These are phyloP conservation scores for Theonella swinhoei DNA, from an alignment of 37 sponge, comb jelly and placozoan genomes.

Conservation along the genomic window DNA sequence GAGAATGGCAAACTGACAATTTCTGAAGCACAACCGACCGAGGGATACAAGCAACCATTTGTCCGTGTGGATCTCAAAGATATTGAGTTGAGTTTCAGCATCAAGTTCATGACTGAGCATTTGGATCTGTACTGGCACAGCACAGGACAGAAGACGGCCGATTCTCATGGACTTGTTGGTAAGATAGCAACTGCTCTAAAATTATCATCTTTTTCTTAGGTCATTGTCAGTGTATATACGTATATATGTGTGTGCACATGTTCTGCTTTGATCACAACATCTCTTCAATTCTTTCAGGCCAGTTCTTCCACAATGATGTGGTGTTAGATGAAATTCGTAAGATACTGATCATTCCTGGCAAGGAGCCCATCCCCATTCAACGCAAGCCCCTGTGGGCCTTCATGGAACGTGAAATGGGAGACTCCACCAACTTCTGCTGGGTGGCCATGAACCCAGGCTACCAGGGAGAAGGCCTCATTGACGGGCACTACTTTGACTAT, in stretches of 20 bases:
- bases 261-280: too few relatives aligned
- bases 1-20: conserved; percentile 27
- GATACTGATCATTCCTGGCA: conserved; percentile 8
- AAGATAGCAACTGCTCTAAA: too few relatives aligned
- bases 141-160: background rate
- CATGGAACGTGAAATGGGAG: conserved; percentile 2
- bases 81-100: background rate
- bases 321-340: background rate
- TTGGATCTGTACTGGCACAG: background rate
- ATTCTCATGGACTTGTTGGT: background rate
- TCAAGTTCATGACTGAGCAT: background rate
- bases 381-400: conserved; percentile 8
- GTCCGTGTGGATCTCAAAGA: conserved; percentile 12
- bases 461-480: conserved; percentile 23
- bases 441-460: conserved; percentile 17
- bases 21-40: conserved; percentile 22
- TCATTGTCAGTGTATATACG: too few relatives aligned
- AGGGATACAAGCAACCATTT: conserved; percentile 32
- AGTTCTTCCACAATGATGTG: conserved; percentile 31
- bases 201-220: too few relatives aligned
- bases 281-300: conserved; percentile 10
- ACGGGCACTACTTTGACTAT: conserved; percentile 14
- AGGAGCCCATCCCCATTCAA: background rate
- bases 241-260: too few relatives aligned
- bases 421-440: conserved; percentile 27